Conservation (phyloP, 2,113 vertebrate species). For the Argyrosomus japonicus region DNA sequence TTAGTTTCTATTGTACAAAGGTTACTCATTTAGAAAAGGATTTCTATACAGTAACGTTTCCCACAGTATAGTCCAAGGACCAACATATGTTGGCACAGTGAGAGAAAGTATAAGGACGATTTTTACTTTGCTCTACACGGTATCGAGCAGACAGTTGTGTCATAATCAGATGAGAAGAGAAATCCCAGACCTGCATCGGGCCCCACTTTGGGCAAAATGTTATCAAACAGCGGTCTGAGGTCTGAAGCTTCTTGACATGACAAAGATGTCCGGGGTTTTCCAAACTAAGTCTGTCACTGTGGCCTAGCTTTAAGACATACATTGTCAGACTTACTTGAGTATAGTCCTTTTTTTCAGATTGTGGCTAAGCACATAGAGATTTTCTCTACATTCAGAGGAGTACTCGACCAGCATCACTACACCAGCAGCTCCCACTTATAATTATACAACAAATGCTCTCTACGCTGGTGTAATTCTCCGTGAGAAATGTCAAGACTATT, state of each 20-base stretch:
- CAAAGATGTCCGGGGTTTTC: slow-evolving; percentile 45
- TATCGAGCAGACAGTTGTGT: slow-evolving; percentile 4
- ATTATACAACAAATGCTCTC: slow-evolving; percentile 26
- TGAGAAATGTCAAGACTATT: slow-evolving; percentile 58
- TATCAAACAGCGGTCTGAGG: slow-evolving; percentile 47
- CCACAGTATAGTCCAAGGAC: not conserved
- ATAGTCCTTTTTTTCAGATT: slow-evolving; percentile 8
- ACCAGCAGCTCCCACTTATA: slow-evolving; percentile 32
- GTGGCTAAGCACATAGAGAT: not conserved
- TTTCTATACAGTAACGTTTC: not conserved
- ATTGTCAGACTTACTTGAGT: slow-evolving; percentile 24
- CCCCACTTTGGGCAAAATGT: slow-evolving; percentile 5
- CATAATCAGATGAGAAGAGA: slow-evolving; percentile 4
- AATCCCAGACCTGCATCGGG: slow-evolving; percentile 11
- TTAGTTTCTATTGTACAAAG: not conserved
- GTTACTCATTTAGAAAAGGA: slow-evolving; percentile 8
- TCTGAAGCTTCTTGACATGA: slow-evolving; percentile 42
- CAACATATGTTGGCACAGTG: not conserved
- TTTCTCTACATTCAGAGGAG: slow-evolving; percentile 5
- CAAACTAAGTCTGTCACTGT: slow-evolving; percentile 26
- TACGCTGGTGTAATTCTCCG: slow-evolving; percentile 1
- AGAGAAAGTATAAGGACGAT: not conserved
- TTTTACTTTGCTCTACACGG: not conserved
- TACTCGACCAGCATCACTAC: slow-evolving; percentile 17
- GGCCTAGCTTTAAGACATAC: slow-evolving; percentile 8